Percentiles rank a stretch among this genome's conserved stretches.
These are phyloP conservation scores for Halisarca cf. caerulea DNA, from an alignment of 37 sponge, comb jelly and placozoan genomes.

Conservation along the genomic window DNA sequence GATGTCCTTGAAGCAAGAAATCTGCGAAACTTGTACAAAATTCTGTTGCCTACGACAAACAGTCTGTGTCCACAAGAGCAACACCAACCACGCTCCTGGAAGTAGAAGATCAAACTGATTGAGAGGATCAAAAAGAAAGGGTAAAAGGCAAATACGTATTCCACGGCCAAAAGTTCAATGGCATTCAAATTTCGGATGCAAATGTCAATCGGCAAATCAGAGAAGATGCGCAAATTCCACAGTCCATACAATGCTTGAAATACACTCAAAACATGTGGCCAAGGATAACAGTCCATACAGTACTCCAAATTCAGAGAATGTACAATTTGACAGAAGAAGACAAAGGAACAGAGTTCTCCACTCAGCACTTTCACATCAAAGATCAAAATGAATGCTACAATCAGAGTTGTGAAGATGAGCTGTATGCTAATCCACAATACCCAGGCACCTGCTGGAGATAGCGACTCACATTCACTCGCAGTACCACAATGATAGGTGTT, in stretches of 20 bases:
- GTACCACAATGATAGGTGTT: background rate
- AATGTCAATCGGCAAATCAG: background rate
- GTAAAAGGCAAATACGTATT: conserved; percentile 52
- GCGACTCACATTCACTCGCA: background rate
- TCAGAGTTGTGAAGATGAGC: background rate
- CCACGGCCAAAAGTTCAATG: conserved; percentile 22
- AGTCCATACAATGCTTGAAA: background rate
- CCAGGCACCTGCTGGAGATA: background rate
- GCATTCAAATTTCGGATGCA: conserved; percentile 38
- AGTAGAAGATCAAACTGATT: background rate
- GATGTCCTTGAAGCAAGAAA: background rate
- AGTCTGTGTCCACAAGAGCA: background rate
- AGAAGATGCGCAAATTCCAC: background rate
- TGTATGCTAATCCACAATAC: background rate
- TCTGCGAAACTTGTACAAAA: background rate
- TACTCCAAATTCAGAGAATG: background rate
- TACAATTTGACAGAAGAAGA: background rate
- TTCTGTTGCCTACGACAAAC: background rate
- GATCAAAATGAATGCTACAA: background rate
- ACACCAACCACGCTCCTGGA: conserved; percentile 1
- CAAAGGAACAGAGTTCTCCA: conserved; percentile 1
- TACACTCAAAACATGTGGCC: background rate
- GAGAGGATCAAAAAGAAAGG: conserved; percentile 26
- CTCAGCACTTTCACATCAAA: background rate
- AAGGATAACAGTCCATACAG: background rate